A percentile compares a stretch with the other conserved stretches of the same genome.
Evolutionary conservation across 1,140 invertebrate species (phyloP).

Genomic region (Odontomachus brunneus): DNA sequence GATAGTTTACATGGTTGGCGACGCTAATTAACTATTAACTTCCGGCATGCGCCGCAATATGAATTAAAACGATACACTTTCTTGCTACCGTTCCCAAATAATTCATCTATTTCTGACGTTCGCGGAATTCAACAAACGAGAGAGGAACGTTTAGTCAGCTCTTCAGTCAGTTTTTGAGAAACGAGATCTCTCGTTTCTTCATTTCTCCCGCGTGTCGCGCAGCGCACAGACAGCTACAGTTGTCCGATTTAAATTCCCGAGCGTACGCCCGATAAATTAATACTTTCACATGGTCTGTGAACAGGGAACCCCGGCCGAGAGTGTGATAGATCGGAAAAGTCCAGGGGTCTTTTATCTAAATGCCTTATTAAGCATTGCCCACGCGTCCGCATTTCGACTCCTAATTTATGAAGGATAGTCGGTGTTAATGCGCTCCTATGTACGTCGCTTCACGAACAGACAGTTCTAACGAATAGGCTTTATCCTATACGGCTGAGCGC

Average conservation of each 20-base stretch:
- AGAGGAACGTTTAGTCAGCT: too few relatives aligned
- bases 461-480: conserved; percentile 70
- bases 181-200: not conserved
- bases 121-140: not conserved
- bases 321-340: conserved; percentile 70
- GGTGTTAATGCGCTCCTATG: conserved; percentile 67
- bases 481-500: conserved; percentile 35
- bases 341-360: conserved; percentile 65
- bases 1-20: conserved; percentile 30
- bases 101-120: conserved; percentile 21
- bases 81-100: conserved; percentile 14
- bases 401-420: conserved; percentile 73
- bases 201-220: not conserved
- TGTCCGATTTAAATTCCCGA: conserved; percentile 24
- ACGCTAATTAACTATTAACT: conserved; percentile 52
- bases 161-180: too few relatives aligned
- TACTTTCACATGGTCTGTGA: conserved; percentile 52
- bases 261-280: conserved; percentile 48
- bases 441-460: conserved; percentile 57
- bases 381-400: conserved; percentile 68
- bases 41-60: conserved; percentile 12
- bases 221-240: not conserved
- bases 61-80: conserved; percentile 43
- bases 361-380: conserved; percentile 74
- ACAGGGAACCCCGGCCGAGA: conserved; percentile 46